These are phyloP conservation scores for Sternotherus odoratus DNA, from an alignment of 2,797 vertebrate genomes.

Conservation along the genomic window DNA sequence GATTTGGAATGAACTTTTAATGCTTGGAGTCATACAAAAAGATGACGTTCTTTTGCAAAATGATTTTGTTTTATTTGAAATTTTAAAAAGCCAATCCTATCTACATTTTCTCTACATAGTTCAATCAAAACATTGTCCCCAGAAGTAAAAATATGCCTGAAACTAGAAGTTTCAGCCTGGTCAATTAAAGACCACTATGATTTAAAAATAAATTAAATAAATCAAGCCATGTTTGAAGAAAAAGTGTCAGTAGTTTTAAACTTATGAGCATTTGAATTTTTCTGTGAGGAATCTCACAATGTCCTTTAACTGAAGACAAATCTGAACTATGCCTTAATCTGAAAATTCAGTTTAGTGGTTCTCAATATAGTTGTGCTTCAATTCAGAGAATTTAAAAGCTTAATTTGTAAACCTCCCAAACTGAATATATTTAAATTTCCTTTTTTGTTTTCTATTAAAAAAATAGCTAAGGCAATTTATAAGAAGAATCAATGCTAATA, in stretches of 20 bases:
- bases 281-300: conserved; percentile 32
- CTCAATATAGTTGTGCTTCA: neutral
- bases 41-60: neutral
- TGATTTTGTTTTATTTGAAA: neutral
- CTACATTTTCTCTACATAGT: neutral
- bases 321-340: conserved; percentile 19
- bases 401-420: neutral
- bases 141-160: neutral
- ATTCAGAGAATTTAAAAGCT: neutral
- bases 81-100: neutral
- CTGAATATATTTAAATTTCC: neutral
- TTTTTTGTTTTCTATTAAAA: neutral
- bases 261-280: conserved; percentile 13
- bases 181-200: neutral
- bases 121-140: neutral
- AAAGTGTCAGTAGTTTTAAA: neutral
- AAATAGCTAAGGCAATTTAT: neutral
- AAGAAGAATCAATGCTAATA: neutral
- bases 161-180: rapidly evolving
- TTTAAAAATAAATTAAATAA: conserved; percentile 16
- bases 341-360: neutral
- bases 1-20: neutral
- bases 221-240: neutral
- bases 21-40: neutral
- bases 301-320: conserved; percentile 25